Evolutionary conservation across 30 jellyfish, hydroid and myxozoan species (phyloP), one percentile per base, ranked within the genome.

Genomic region (Aurelia sp.): DNA sequence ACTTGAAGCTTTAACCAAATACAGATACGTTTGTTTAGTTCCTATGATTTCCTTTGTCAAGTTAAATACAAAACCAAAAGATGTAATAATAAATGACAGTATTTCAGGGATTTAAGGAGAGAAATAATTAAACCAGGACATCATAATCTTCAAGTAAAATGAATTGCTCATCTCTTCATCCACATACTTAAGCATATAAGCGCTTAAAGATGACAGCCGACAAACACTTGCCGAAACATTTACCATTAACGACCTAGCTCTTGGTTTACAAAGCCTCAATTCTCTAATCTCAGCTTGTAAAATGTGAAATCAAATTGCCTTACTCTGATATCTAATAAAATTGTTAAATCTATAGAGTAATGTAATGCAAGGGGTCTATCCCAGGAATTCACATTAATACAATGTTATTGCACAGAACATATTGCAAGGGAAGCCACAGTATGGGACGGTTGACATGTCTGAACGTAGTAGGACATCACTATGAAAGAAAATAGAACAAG

Each of bases 151-250:
- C 53, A 27, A 30, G 57, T 50, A 78, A 84, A 84, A 59, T 74
- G 83, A 72, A 63, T 62, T 82, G 86, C 58, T 82, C 92, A 82
- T 70, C 92, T 82, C 86, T 71, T 84, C 48, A 84, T 84, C 93
- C 85, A 84, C 88, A 72, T 60, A 63, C 88, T 74, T 79, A 84
- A 72, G 93, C 69, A 61, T 76, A 15, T 84, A 84, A 84, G 84
- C 79, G 65, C 88, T 73, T 77, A 40, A 72, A 84, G 68, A 60
- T 84, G 93, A 84, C 93, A 84, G 93, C 93, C 93, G 93, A 84
- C 93, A 84, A 84, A 84, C 65, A 60, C 82, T 53, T 70, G 93
- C 93, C 93, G 93, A 84, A 72, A 72, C 55, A 67, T 55, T 44
- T 44, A 44, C 55, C 55, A 44, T 44, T 44, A 44, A 44, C 55